phyloP scores from a whole-genome alignment of 2,888 invertebrate genomes.

The Lasius fuliginosus region DNA sequence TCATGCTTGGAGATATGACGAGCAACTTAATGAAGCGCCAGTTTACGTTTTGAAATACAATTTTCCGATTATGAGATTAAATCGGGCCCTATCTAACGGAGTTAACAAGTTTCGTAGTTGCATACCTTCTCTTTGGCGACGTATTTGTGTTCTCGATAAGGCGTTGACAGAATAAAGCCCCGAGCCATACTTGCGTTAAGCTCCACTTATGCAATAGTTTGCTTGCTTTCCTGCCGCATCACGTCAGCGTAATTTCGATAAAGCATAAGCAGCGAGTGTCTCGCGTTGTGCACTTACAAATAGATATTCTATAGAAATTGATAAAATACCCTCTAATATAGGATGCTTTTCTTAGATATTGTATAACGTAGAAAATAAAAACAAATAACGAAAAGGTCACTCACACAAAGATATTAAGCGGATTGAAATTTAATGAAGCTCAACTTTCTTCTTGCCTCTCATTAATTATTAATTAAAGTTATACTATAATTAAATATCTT shows the following conservation, averaged over 20 bases:
- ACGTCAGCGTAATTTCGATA: not conserved
- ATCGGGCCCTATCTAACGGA: slow-evolving; percentile 25
- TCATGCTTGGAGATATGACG: slow-evolving; percentile 35
- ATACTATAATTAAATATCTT: not conserved
- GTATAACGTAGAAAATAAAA: not conserved
- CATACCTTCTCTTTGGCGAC: slow-evolving; percentile 1
- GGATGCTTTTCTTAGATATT: not conserved
- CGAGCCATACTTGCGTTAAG: slow-evolving; percentile 30
- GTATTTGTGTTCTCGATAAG: slow-evolving; percentile 31
- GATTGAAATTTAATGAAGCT: not conserved
- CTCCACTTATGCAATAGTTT: slow-evolving; percentile 33
- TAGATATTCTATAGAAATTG: not conserved
- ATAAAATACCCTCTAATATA: not conserved
- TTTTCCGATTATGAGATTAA: slow-evolving; percentile 52
- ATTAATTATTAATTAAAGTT: slow-evolving; percentile 14
- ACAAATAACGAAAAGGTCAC: not conserved
- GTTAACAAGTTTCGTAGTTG: slow-evolving; percentile 41
- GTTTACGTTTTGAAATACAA: slow-evolving; percentile 53
- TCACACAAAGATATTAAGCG: not conserved
- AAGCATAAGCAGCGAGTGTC: not conserved
- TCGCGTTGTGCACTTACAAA: not conserved
- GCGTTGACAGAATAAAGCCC: slow-evolving; percentile 42
- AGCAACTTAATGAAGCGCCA: slow-evolving; percentile 42
- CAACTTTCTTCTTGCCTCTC: not conserved
- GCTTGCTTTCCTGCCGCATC: slow-evolving; percentile 23